phyloP scores from a whole-genome alignment of 2,888 invertebrate genomes.

The Odontocolon sp. region DNA sequence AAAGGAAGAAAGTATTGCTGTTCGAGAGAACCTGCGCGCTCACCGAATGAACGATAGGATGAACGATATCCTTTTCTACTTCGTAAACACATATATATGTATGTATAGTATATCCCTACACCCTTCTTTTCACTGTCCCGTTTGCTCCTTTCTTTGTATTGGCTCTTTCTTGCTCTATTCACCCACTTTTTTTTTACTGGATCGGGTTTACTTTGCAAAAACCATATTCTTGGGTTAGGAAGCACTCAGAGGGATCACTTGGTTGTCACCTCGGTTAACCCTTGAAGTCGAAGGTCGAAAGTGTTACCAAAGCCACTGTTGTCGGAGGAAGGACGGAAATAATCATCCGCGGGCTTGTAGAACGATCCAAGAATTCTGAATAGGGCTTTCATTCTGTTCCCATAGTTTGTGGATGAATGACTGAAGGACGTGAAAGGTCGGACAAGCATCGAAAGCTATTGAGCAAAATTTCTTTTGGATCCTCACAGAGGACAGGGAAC shows the following conservation, averaged over 20 bases:
- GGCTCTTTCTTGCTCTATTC: slow-evolving; percentile 15
- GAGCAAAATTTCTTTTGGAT: no score
- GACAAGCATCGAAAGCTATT: no score
- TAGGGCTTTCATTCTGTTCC: slow-evolving; percentile 12
- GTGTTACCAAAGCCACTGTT: slow-evolving; percentile 24
- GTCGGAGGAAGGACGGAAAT: slow-evolving; percentile 19
- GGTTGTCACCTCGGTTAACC: neutral
- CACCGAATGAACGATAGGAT: slow-evolving; percentile 51
- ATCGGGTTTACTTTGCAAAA: slow-evolving; percentile 47
- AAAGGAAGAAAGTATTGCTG: slow-evolving; percentile 35
- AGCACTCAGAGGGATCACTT: slow-evolving; percentile 19
- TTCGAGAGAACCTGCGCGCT: slow-evolving; percentile 47
- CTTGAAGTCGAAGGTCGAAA: slow-evolving; percentile 33
- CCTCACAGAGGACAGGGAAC: no score
- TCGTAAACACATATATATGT: neutral
- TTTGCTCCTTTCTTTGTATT: slow-evolving; percentile 16
- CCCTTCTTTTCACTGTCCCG: slow-evolving; percentile 28
- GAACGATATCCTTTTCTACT: slow-evolving; percentile 46
- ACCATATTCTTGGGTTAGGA: slow-evolving; percentile 41
- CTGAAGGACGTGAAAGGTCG: neutral
- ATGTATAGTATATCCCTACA: slow-evolving; percentile 1
- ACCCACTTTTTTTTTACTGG: slow-evolving; percentile 25
- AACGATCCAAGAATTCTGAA: slow-evolving; percentile 31
- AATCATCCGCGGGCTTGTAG: slow-evolving; percentile 26
- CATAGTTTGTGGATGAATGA: neutral